A percentile compares a stretch with the other conserved stretches of the same genome.
phyloP scores from a whole-genome alignment of 1,140 invertebrate species.

The Apis dorsata region DNA sequence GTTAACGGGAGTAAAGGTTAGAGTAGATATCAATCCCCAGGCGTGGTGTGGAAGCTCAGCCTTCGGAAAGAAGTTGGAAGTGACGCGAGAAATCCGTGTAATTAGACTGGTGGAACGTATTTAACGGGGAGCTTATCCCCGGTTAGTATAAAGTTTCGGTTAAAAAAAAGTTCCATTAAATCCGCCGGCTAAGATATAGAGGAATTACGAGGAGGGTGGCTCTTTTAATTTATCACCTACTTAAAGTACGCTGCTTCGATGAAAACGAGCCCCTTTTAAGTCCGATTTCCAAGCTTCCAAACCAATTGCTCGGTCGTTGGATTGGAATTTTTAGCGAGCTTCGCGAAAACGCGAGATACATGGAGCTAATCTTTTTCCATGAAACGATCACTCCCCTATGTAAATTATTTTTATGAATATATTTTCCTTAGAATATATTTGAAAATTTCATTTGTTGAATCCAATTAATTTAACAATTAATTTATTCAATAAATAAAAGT shows the following conservation, averaged over 20 bases:
- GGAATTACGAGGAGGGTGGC: slow-evolving; percentile 52
- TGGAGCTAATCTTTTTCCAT: neutral
- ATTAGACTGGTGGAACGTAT: slow-evolving; percentile 68
- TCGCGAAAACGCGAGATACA: slow-evolving; percentile 54
- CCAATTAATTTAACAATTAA: no score
- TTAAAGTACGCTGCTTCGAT: slow-evolving; percentile 65
- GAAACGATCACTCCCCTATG: neutral
- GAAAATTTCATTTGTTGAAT: no score
- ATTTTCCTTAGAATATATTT: no score
- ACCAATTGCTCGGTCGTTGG: slow-evolving; percentile 58
- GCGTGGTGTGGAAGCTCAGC: no score
- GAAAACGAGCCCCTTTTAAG: slow-evolving; percentile 60
- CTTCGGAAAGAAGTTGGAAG: slow-evolving; percentile 31
- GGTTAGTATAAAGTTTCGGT: slow-evolving; percentile 68
- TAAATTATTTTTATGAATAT: no score
- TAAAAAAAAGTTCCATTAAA: slow-evolving; percentile 73
- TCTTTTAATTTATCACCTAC: slow-evolving; percentile 77
- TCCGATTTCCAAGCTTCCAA: slow-evolving; percentile 64
- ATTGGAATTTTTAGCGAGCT: slow-evolving; percentile 56
- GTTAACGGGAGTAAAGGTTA: neutral
- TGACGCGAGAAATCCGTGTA: slow-evolving; percentile 53
- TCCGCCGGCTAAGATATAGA: slow-evolving; percentile 66
- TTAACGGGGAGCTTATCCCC: slow-evolving; percentile 70
- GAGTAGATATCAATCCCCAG: neutral
- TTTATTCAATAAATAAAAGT: no score